A percentile compares a stretch with the other conserved stretches of the same genome.
These are phyloP conservation scores for Spea multiplicata DNA, from an alignment of 2,113 vertebrate species.

Conservation along the genomic window DNA sequence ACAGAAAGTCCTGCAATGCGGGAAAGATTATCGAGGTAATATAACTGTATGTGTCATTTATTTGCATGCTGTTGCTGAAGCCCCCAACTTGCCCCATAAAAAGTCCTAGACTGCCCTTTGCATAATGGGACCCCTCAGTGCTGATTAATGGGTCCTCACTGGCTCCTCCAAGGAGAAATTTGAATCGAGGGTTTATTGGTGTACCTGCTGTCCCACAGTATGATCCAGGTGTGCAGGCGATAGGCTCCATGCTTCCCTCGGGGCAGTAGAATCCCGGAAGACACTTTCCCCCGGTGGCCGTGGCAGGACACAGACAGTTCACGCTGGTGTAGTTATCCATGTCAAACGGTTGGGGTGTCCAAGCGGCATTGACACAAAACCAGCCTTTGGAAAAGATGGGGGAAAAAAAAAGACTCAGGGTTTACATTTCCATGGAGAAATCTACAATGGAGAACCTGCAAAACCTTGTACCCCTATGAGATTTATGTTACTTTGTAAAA, in stretches of 20 bases:
- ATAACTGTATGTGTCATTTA: too few relatives aligned
- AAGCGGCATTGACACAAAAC: slow-evolving; percentile 90
- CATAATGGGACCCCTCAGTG: too few relatives aligned
- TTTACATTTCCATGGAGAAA: too few relatives aligned
- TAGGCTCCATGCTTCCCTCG: slow-evolving; percentile 77
- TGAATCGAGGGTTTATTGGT: too few relatives aligned
- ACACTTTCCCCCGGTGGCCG: slow-evolving; percentile 85
- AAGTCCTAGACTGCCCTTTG: too few relatives aligned
- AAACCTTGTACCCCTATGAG: too few relatives aligned
- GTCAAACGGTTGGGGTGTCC: slow-evolving; percentile 87
- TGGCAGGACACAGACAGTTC: slow-evolving; percentile 90
- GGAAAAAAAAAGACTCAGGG: neutral
- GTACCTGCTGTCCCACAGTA: slow-evolving; percentile 83
- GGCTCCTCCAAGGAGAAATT: too few relatives aligned
- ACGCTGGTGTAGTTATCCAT: slow-evolving; percentile 91
- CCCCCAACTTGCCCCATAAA: too few relatives aligned
- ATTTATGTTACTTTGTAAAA: too few relatives aligned
- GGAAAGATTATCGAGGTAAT: neutral
- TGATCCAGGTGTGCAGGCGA: slow-evolving; percentile 71
- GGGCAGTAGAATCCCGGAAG: slow-evolving; percentile 82
- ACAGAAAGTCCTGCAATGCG: slow-evolving; percentile 70
- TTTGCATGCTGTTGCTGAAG: too few relatives aligned
- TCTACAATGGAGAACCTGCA: too few relatives aligned
- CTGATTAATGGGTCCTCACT: too few relatives aligned
- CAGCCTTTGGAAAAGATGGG: slow-evolving; percentile 69